A percentile compares a stretch with the other conserved stretches of the same genome.
Conservation (phyloP, 2,888 invertebrate species). For the Heliconius ismenius region DNA sequence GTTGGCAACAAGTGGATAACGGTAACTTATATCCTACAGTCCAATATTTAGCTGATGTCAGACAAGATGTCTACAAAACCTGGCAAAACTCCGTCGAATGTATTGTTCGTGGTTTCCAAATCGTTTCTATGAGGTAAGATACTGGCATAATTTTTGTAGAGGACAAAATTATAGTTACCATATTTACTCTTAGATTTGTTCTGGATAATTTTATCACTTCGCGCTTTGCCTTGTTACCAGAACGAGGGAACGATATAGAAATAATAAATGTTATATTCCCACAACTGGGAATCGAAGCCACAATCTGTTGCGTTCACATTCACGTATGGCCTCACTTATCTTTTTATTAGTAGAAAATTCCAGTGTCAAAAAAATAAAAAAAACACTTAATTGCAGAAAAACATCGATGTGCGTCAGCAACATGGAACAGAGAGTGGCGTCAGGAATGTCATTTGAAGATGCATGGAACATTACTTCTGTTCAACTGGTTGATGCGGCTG, state of each 20-base stretch:
- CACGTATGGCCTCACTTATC: too few relatives aligned
- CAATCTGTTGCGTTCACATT: too few relatives aligned
- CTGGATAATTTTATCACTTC: too few relatives aligned
- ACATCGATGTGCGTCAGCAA: slow-evolving; percentile 85
- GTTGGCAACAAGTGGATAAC: slow-evolving; percentile 85
- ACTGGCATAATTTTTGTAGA: background rate
- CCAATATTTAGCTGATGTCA: slow-evolving; percentile 82
- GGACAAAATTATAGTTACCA: background rate
- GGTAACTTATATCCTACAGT: slow-evolving; percentile 85
- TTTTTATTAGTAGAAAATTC: too few relatives aligned
- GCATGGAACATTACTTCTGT: slow-evolving; percentile 94
- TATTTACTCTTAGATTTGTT: background rate
- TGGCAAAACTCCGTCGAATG: slow-evolving; percentile 78
- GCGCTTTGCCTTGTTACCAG: too few relatives aligned
- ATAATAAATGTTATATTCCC: too few relatives aligned
- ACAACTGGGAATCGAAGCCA: too few relatives aligned
- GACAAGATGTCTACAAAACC: slow-evolving; percentile 49
- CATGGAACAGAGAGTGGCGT: slow-evolving; percentile 83
- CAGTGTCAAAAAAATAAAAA: too few relatives aligned
- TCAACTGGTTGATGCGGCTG: slow-evolving; percentile 90
- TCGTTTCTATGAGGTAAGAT: slow-evolving; percentile 83
- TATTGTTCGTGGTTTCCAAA: slow-evolving; percentile 82
- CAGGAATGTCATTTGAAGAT: slow-evolving; percentile 86
- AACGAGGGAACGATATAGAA: too few relatives aligned
- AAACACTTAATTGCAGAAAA: slow-evolving; percentile 79